Base-by-base conservation (phyloP, 2,888 invertebrate species). In the Andrena dorsata region DNA sequence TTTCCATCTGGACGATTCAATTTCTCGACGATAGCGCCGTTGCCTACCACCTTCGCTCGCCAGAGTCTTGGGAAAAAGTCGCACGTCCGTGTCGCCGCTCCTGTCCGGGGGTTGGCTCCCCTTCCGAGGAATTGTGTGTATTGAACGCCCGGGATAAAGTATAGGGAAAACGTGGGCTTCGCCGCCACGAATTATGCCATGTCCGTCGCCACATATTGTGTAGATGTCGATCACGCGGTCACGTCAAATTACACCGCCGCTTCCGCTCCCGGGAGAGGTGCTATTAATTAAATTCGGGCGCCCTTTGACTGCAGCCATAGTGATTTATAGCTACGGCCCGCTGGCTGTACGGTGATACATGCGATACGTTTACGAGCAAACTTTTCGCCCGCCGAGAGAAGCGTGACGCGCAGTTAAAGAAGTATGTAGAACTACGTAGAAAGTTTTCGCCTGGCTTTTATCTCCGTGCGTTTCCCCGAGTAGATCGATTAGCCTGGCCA, bases 1-100 rank as follows among this genome's bases (percentile, higher is more conserved):
- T 88, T 88, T 88, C 88, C 88, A 89, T 88, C 81, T 74, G 82
- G 75, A 78, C 84, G 82, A 88, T 89, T 88, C 88, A 89, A 89
- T 88, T 86, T 88, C 88, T 80, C 86, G 79, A 63, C 86, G 76
- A 83, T 74, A 79, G 53, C 76, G 73, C 53, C 84, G 61, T 56
- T 71, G 64, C 75, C 83, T 60, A 70, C 69, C 83, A 30, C 66
- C 58, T 72, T 47, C 56, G 72, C 66, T 58, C 49, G 35, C 58
- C 30, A 26, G 75, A 58, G 47, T 65, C 35, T 23, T 8, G 70
- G 73, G 71, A 79, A 80, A 61, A 41, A 58, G 76, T 30, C 35
- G 41, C 63, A 30, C 28, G 51, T 23, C 2, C 30, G 26, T 56
- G 53, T 56, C 28, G 60, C 51, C 26, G 41, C 65, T 20, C 28